phyloP scores from a whole-genome alignment of 2,113 vertebrate genomes.

The Rhizomys pruinosus region DNA sequence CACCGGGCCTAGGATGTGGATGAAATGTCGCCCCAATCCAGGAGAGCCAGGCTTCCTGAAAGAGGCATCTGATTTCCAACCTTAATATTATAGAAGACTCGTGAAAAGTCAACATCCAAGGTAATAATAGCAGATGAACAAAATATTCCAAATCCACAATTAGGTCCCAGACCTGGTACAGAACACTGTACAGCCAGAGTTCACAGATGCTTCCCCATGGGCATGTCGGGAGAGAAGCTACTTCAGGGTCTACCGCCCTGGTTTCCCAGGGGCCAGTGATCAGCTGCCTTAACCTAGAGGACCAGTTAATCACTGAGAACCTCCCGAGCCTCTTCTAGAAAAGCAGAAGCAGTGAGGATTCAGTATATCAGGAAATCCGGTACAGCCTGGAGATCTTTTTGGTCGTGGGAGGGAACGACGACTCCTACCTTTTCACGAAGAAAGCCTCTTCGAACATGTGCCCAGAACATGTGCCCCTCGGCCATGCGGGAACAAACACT shows the following conservation, averaged over 20 bases:
- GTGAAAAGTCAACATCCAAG: neutral
- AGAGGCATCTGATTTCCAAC: neutral
- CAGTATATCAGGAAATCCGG: neutral
- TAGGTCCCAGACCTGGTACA: neutral
- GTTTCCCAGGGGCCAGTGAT: neutral
- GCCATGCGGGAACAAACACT: neutral
- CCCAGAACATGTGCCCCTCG: neutral
- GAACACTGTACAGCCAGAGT: neutral
- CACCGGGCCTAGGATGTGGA: neutral
- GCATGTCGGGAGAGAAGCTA: neutral
- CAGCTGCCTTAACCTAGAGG: neutral
- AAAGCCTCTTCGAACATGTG: neutral
- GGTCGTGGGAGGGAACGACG: too few relatives aligned
- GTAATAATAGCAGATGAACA: neutral
- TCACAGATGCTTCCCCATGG: neutral
- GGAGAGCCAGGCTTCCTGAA: neutral
- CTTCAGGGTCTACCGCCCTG: neutral
- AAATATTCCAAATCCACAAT: neutral
- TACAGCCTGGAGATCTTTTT: neutral
- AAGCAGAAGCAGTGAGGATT: neutral
- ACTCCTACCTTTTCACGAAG: neutral
- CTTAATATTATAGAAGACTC: neutral
- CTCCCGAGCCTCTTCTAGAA: neutral
- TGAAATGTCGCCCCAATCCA: neutral
- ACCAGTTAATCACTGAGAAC: neutral